Base-by-base conservation (phyloP, 1,140 invertebrate genomes). In the Drosophila ananassae region DNA sequence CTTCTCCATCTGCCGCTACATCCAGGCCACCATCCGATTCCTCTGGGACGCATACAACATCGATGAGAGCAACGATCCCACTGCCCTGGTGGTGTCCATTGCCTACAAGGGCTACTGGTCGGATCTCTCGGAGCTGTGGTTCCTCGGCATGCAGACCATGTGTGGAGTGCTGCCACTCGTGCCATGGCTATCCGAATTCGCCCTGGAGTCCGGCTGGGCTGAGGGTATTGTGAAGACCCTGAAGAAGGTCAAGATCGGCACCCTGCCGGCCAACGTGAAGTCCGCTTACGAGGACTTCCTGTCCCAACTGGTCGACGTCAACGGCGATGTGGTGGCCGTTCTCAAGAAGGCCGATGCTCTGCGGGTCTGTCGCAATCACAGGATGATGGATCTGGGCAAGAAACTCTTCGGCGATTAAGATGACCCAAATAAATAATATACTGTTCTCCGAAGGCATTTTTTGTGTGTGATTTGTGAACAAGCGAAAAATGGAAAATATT, bases 91-190 rank as follows among this genome's bases (percentile, higher is more conserved):
- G 2, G 96, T 98, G 0, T 94, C 96, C 2, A 96, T 97, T 93
- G 93, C 94, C 10, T 98, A 98, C 91, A 97, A 97, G 85, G 95
- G 96, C 89, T 93, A 95, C 64, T 98, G 97, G 97, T 94, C 95
- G 91, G 97, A 98, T 80, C 93, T 98, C 13, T 96, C 95, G 92
- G 97, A 98, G 91, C 92, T 98, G 1, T 98, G 97, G 97, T 98
- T 98, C 92, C 92, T 98, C 21, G 97, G 97, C 10, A 97, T 98
- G 96, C 97, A 98, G 92, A 98, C 97, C 10, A 95, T 98, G 92
- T 95, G 96, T 74, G 94, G 95, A 4, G 95, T 98, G 0, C 92
- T 98, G 7, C 93, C 95, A 3, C 93, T 95, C 48, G 94, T 98
- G 50, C 96, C 97, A 1, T 98, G 97, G 97, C 95, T 98, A 17